A percentile compares a stretch with the other conserved stretches of the same genome.
Evolutionary conservation across 2,797 vertebrate species (phyloP).

Genomic region (Periparus ater): DNA sequence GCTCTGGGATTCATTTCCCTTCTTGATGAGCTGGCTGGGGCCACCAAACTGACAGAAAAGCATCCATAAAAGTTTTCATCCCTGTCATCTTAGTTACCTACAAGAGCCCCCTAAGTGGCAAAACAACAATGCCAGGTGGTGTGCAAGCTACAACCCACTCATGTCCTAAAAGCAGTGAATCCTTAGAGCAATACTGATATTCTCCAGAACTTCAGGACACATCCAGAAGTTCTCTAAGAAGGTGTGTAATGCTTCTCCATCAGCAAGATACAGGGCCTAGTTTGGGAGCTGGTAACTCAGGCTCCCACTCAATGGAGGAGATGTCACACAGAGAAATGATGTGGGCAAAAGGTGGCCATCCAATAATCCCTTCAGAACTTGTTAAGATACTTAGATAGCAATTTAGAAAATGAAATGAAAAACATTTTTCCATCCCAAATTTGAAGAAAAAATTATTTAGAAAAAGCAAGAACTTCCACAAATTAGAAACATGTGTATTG

Average conservation of each 20-base stretch:
- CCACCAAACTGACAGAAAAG: neutral
- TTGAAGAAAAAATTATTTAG: neutral
- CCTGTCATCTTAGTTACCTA: neutral
- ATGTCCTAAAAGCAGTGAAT: neutral
- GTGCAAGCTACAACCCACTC: neutral
- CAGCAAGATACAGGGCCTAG: neutral
- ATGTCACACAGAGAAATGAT: neutral
- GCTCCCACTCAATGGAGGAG: neutral
- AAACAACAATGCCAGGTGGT: neutral
- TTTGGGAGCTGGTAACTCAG: neutral
- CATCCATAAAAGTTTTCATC: neutral
- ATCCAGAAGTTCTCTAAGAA: neutral
- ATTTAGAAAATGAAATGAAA: neutral
- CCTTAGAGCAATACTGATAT: neutral
- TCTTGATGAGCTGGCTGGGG: neutral
- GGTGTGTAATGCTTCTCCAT: neutral
- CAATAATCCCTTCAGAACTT: neutral
- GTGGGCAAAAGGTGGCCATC: neutral
- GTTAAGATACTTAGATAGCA: neutral
- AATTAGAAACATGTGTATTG: neutral
- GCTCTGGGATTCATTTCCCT: neutral
- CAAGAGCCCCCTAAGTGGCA: neutral
- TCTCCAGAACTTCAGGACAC: neutral
- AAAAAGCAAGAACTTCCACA: neutral
- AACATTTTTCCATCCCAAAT: rapidly evolving